phyloP scores from a whole-genome alignment of 2,797 vertebrate genomes.

The Myotis findleyi region DNA sequence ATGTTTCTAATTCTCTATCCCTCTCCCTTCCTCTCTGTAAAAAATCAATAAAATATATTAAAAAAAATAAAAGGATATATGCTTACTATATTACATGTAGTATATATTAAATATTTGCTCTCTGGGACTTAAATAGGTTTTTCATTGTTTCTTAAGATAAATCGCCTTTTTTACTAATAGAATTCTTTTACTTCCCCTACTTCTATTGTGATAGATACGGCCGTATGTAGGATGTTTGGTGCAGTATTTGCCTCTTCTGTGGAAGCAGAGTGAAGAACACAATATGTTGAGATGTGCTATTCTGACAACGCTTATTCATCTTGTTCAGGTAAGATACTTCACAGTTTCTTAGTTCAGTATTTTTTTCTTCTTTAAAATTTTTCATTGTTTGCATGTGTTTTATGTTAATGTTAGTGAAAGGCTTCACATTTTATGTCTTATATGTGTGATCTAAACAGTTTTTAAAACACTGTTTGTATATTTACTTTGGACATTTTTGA shows the following conservation, averaged over 20 bases:
- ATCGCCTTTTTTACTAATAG: background rate
- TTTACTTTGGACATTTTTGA: background rate
- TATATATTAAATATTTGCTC: conserved; percentile 36
- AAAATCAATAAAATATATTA: too few species aligned
- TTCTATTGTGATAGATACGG: conserved; percentile 89
- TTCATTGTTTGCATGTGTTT: conserved; percentile 9
- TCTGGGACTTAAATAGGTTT: background rate
- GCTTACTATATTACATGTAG: background rate
- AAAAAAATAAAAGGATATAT: background rate
- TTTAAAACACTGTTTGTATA: background rate
- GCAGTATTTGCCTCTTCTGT: conserved; percentile 97
- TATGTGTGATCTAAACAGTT: background rate
- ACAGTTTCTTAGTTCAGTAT: background rate
- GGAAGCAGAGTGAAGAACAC: conserved; percentile 99
- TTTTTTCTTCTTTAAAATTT: background rate
- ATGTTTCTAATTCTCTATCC: too few species aligned
- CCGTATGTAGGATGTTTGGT: conserved; percentile 96
- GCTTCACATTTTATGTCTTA: background rate
- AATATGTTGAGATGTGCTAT: conserved; percentile 99
- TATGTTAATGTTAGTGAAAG: background rate
- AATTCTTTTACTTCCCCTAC: conserved; percentile 27
- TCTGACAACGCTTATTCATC: conserved; percentile 95
- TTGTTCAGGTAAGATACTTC: conserved; percentile 92
- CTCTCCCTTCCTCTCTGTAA: too few species aligned
- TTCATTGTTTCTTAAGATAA: background rate